Conservation (phyloP, 2,888 invertebrate species). For the Glaucopsyche alexis region DNA sequence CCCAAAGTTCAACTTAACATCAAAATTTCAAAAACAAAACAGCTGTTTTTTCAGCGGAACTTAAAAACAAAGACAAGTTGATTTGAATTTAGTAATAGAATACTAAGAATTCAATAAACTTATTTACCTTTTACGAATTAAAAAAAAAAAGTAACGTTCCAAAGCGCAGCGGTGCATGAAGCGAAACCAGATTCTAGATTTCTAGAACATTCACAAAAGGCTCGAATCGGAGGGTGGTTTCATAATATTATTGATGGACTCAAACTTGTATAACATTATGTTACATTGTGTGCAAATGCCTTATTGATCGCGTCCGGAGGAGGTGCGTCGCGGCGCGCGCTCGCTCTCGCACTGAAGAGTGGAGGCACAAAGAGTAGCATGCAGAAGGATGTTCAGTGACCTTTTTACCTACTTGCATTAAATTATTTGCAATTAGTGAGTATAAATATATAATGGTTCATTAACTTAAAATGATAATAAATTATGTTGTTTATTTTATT, state of each 20-base stretch:
- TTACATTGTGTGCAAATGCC: slow-evolving; percentile 30
- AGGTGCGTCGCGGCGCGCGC: slow-evolving; percentile 58
- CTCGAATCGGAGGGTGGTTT: slow-evolving; percentile 29
- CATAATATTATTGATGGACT: slow-evolving; percentile 41
- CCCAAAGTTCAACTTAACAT: no score
- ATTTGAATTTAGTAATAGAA: no score
- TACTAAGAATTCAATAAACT: no score
- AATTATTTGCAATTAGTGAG: slow-evolving; percentile 1
- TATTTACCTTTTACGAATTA: background rate
- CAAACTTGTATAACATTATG: slow-evolving; percentile 16
- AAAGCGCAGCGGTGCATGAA: background rate
- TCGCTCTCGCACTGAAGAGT: slow-evolving; percentile 62
- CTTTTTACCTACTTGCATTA: slow-evolving; percentile 15
- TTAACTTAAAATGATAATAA: background rate
- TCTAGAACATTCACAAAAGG: background rate
- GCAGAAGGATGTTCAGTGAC: slow-evolving; percentile 30
- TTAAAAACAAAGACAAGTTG: no score
- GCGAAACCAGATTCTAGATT: background rate
- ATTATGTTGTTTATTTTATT: no score
- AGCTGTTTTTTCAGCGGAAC: no score
- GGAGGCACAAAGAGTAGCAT: slow-evolving; percentile 34
- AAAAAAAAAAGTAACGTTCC: background rate
- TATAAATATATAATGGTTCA: background rate
- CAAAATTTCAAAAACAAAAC: no score
- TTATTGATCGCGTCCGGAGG: slow-evolving; percentile 42